phyloP scores from a whole-genome alignment of 1,140 invertebrate genomes.

The Anthonomus grandis region DNA sequence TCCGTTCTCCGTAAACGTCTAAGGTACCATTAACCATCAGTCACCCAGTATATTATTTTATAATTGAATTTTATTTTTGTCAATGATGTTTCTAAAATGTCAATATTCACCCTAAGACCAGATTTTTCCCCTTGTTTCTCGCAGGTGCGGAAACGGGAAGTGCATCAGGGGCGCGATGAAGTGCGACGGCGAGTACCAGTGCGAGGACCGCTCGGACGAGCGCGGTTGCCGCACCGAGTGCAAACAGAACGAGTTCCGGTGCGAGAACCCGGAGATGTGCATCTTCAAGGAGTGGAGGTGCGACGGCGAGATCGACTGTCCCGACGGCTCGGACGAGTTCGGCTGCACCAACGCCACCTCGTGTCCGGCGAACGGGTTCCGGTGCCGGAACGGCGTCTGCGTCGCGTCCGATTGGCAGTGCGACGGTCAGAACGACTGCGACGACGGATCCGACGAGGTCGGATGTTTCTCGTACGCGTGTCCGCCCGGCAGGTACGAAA shows the following conservation, averaged over 20 bases:
- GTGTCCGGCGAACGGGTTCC: constrained; percentile 50
- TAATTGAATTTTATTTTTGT: too few species aligned
- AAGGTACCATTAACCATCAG: too few species aligned
- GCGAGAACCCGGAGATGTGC: constrained; percentile 55
- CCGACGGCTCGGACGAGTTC: constrained; percentile 59
- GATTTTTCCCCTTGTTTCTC: too few species aligned
- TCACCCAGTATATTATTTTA: too few species aligned
- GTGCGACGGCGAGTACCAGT: constrained; percentile 69
- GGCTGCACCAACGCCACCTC: constrained; percentile 51
- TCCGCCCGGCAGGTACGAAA: constrained; percentile 29
- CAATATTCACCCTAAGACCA: too few species aligned
- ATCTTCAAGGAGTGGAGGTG: constrained; percentile 50
- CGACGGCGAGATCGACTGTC: constrained; percentile 52
- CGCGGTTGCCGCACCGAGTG: constrained; percentile 57
- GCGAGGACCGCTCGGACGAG: constrained; percentile 62
- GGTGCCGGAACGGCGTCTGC: constrained; percentile 57
- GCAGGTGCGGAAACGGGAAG: constrained; percentile 54
- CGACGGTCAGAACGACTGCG: constrained; percentile 63
- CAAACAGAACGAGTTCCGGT: constrained; percentile 57
- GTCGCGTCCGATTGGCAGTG: constrained; percentile 61
- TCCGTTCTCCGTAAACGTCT: too few species aligned
- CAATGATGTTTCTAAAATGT: too few species aligned
- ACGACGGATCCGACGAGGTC: constrained; percentile 59
- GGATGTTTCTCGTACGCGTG: constrained; percentile 47
- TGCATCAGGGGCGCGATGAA: constrained; percentile 57